These are phyloP conservation scores for Eueides isabella DNA, from an alignment of 1,140 invertebrate genomes.

Conservation along the genomic window DNA sequence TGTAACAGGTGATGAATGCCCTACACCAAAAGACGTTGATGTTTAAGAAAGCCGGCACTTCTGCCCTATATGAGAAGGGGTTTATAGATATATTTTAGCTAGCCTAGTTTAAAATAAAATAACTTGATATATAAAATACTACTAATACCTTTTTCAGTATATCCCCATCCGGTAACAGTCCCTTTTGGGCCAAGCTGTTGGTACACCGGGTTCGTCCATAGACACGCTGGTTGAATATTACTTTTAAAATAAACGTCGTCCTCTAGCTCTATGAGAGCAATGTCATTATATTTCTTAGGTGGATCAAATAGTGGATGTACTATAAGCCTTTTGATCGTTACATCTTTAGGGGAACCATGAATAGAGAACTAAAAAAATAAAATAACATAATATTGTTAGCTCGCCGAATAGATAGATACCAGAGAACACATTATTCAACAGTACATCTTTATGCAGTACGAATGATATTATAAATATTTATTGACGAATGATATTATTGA, in stretches of 20 bases:
- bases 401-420: no score
- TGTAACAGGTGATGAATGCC: no score
- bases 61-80: no score
- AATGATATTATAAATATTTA: no score
- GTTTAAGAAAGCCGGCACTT: no score
- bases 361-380: constrained; percentile 31
- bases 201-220: constrained; percentile 72
- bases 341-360: constrained; percentile 30
- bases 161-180: constrained; percentile 56
- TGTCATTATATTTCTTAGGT: constrained; percentile 46
- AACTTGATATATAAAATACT: background rate
- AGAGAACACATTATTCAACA: no score
- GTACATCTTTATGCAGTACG: no score
- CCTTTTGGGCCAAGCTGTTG: constrained; percentile 42
- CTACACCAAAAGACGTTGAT: no score
- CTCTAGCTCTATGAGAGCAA: constrained; percentile 48
- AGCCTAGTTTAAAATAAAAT: no score
- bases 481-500: no score
- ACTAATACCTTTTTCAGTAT: constrained; percentile 48
- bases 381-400: background rate
- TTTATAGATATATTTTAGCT: no score
- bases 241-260: constrained; percentile 28
- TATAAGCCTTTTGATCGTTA: constrained; percentile 41
- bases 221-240: constrained; percentile 50
- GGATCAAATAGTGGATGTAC: constrained; percentile 38